Conservation (phyloP, 1,140 invertebrate genomes). For the Drosophila sulfurigaster region DNA sequence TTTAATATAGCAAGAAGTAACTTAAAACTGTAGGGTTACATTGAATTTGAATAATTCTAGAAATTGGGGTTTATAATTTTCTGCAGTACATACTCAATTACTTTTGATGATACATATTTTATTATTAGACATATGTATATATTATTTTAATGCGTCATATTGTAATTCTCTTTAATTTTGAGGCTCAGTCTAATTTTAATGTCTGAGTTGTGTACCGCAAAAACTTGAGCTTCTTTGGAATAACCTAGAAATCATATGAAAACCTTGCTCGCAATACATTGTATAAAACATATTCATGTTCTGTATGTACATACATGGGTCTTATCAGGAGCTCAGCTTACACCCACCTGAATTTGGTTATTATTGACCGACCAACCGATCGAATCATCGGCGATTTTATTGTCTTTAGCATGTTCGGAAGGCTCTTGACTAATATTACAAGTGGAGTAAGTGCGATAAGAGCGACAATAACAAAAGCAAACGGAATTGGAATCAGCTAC, state of each 20-base stretch:
- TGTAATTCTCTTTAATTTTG: neutral
- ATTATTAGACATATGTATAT: neutral
- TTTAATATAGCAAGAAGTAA: no score
- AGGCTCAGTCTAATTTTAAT: slow-evolving; percentile 22
- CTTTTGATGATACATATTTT: neutral
- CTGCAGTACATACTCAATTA: no score
- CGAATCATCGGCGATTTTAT: slow-evolving; percentile 34
- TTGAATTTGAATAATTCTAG: no score
- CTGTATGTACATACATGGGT: neutral
- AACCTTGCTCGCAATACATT: slow-evolving; percentile 43
- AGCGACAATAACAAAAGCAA: slow-evolving; percentile 23
- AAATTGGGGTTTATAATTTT: no score
- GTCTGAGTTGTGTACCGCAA: neutral
- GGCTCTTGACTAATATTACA: slow-evolving; percentile 57
- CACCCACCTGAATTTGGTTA: slow-evolving; percentile 44
- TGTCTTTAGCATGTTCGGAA: slow-evolving; percentile 28
- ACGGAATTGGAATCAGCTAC: slow-evolving; percentile 10
- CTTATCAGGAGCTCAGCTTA: slow-evolving; percentile 46
- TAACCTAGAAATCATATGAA: slow-evolving; percentile 36
- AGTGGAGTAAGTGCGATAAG: slow-evolving; percentile 46
- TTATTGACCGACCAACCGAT: slow-evolving; percentile 23
- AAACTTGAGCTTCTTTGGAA: neutral
- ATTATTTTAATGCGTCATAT: neutral
- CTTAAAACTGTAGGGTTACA: no score
- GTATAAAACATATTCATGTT: no score